Base-by-base conservation (phyloP, 2,797 vertebrate species). In the Sylvilagus floridanus region DNA sequence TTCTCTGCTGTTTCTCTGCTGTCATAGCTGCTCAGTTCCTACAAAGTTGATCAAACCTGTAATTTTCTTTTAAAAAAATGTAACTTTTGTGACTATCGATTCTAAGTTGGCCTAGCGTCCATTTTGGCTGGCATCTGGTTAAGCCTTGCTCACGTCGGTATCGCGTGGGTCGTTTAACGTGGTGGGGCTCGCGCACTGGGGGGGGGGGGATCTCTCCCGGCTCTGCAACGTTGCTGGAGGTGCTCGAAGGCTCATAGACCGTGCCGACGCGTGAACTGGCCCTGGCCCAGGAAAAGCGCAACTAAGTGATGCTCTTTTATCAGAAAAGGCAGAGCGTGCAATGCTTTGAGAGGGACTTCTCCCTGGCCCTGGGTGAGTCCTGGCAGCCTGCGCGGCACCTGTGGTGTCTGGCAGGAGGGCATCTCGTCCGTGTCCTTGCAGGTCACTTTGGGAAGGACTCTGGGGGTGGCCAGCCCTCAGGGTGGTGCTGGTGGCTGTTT, bases 361-460 rank as follows among this genome's bases (percentile, higher is more conserved):
- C n/a, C 42, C 42, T 1, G 17, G 52, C 52, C 0, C n/a, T 5
- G 10, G 37, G 7, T 71, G 57, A n/a, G 37, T 28, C 47, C 52
- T 14, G 24, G 60, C 0, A 19, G 4, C 35, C 4, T 2, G 1
- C 11, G 73, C 6, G 2, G 60, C 13, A 24, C 19, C 7, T 24
- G 2, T 11, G 0, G 5, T 4, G 13, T 30, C 62, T 3, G 19
- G 22, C 7, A 3, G 81, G 52, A 9, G 28, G 6, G 1, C 2
- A 9, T 7, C 69, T 35, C 69, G 0, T 7, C 5, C 22, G 0
- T 30, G 11, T 37, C 42, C 22, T 26, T 57, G 0, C 19, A 7
- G 22, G 11, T 30, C 6, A 1, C 85, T 24, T 60, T 14, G 79
- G 2, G 37, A 5, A 8, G 32, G 32, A 11, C 26, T 24, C 35